phyloP scores from a whole-genome alignment of 2,888 invertebrate species.

The Tetanocera ferruginea region DNA sequence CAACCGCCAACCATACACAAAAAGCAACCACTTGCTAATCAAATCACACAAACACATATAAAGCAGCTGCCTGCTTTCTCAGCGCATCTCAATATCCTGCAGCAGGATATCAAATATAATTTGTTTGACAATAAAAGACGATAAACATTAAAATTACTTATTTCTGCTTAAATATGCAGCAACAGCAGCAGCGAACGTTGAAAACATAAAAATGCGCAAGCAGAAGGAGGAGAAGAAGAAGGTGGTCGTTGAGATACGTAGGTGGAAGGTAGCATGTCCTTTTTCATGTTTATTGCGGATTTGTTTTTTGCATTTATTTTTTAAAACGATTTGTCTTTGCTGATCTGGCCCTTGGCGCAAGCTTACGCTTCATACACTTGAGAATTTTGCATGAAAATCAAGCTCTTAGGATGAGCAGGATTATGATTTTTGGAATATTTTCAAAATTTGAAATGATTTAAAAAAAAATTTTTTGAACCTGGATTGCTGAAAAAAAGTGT shows the following conservation, averaged over 20 bases:
- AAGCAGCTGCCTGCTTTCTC: constrained; percentile 36
- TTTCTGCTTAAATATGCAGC: constrained; percentile 30
- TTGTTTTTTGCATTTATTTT: constrained; percentile 12
- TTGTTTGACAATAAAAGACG: constrained; percentile 69
- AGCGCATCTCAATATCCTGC: constrained; percentile 57
- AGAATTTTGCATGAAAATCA: not conserved
- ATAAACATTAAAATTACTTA: constrained; percentile 68
- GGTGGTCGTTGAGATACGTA: constrained; percentile 44
- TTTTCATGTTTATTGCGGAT: constrained; percentile 46
- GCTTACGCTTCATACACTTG: not conserved
- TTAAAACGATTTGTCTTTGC: not conserved
- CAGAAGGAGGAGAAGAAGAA: constrained; percentile 9
- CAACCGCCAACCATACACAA: constrained; percentile 32
- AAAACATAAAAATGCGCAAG: constrained; percentile 52
- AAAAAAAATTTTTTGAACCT: not conserved
- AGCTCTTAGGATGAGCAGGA: not conserved
- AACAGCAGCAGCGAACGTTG: constrained; percentile 17
- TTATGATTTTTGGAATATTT: not conserved
- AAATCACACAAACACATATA: constrained; percentile 58
- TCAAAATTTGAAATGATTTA: not conserved
- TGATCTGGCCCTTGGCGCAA: not conserved
- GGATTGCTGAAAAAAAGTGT: too few species aligned
- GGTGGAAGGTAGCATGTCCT: constrained; percentile 44
- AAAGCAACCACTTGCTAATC: constrained; percentile 58
- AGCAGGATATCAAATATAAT: constrained; percentile 67